Percentiles rank a stretch among this genome's conserved stretches.
phyloP scores from a whole-genome alignment of 1,140 invertebrate genomes.

The Zophobas morio region DNA sequence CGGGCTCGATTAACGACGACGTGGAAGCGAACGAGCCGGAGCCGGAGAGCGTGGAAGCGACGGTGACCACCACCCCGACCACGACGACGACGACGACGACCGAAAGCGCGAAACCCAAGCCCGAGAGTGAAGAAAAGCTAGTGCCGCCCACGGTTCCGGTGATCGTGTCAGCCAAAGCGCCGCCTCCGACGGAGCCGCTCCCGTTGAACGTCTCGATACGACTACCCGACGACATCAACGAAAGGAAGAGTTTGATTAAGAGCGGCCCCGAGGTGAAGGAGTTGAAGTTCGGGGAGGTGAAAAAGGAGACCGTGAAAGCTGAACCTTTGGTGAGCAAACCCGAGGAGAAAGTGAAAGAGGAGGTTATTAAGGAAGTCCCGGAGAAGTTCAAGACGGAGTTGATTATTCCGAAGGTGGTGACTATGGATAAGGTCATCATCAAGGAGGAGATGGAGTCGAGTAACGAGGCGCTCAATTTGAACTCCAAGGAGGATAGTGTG shows the following conservation, averaged over 20 bases:
- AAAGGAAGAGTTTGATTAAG: conserved; percentile 66
- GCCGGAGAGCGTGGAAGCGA: conserved; percentile 70
- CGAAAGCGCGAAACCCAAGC: conserved; percentile 44
- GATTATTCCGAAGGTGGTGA: conserved; percentile 72
- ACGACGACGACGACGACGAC: conserved; percentile 18
- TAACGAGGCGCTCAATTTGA: conserved; percentile 63
- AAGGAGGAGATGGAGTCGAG: conserved; percentile 71
- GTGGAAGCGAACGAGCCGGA: conserved; percentile 76
- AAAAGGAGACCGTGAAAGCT: conserved; percentile 67
- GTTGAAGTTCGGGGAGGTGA: conserved; percentile 60
- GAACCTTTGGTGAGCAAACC: conserved; percentile 58
- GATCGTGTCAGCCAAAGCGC: conserved; percentile 59
- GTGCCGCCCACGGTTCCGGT: conserved; percentile 58
- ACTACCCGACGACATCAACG: conserved; percentile 65
- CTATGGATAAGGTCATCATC: conserved; percentile 72
- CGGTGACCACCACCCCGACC: conserved; percentile 67
- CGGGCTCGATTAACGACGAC: conserved; percentile 84
- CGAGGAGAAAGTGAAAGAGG: conserved; percentile 51
- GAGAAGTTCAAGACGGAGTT: conserved; percentile 71
- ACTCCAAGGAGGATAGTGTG: conserved; percentile 59
- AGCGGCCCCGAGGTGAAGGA: conserved; percentile 46
- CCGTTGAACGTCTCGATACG: conserved; percentile 66
- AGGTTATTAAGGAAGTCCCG: conserved; percentile 48
- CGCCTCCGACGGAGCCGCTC: conserved; percentile 51
- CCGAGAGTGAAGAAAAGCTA: conserved; percentile 22